Percentiles rank a stretch among this genome's conserved stretches.
Evolutionary conservation across 2,888 invertebrate genomes (phyloP).

Genomic region (Teleiodes luculella): DNA sequence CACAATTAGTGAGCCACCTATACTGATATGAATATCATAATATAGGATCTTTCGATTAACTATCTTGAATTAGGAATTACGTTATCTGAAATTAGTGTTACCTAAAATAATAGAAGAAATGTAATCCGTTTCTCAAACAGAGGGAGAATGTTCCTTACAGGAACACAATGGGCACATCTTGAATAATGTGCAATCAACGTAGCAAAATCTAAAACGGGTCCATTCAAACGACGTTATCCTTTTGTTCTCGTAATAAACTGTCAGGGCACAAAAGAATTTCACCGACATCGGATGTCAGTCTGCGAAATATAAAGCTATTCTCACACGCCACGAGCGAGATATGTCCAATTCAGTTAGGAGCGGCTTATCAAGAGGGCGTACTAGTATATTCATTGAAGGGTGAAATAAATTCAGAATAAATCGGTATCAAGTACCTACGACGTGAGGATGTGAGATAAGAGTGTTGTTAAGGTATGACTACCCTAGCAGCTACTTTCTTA

Average conservation of each 20-base stretch:
- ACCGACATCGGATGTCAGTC: constrained; percentile 56
- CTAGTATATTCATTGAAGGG: too few species aligned
- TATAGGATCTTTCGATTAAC: too few species aligned
- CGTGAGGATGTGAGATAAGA: too few species aligned
- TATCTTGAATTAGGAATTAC: too few species aligned
- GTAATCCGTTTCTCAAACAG: constrained; percentile 53
- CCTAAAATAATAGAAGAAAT: constrained; percentile 27
- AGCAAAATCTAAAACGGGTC: constrained; percentile 63
- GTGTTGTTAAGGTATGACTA: too few species aligned
- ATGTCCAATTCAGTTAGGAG: constrained; percentile 41
- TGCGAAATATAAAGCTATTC: constrained; percentile 53
- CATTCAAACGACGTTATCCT: constrained; percentile 59
- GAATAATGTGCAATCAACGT: constrained; percentile 63
- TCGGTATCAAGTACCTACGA: too few species aligned
- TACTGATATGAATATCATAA: too few species aligned
- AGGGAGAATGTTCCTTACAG: constrained; percentile 34
- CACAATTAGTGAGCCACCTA: too few species aligned
- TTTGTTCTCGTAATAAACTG: constrained; percentile 72
- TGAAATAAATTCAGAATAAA: too few species aligned
- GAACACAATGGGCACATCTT: constrained; percentile 53
- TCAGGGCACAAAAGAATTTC: constrained; percentile 66
- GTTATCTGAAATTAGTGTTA: too few species aligned
- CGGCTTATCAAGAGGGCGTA: constrained; percentile 46
- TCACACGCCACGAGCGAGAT: constrained; percentile 31
- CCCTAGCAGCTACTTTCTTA: too few species aligned